Evolutionary conservation across 2,888 invertebrate species (phyloP), one percentile per base, ranked within the genome.

Genomic region (Exephanes ischioxanthus): DNA sequence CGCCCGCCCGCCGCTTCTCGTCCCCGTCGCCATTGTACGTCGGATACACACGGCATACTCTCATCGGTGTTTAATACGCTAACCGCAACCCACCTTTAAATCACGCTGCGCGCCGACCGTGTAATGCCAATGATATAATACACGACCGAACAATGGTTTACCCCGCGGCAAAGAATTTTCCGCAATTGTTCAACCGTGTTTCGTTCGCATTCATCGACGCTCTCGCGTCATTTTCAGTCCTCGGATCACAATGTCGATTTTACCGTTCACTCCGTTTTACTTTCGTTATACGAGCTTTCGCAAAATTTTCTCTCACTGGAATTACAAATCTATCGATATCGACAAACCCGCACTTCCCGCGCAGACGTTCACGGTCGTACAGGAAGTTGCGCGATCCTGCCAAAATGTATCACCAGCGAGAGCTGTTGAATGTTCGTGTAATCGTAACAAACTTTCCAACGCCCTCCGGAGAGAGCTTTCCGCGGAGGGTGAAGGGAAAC

Each of bases 161-260:
- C 14, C 14, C 30, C 51, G n/a, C 26, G 22, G 6, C 45, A 30
- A 33, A 16, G 37, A 26, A 80, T 80, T 72, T 72, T 80, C 37
- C 63, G 51, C 55, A 33, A 41, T 51, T 41, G 51, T 66, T 66
- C 70, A 72, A 63, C 48, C 72, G 53, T 22, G 58, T 71, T 79
- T 61, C 63, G 2, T 58, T 1, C 45, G 45, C 78, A 78, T 78
- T 55, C 19, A 53, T 16, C 55, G 55, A 33, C 41, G 58, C 45
- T 73, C 61, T 45, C 58, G 16, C 61, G 26, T 19, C 26, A 75
- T 75, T 51, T 63, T 30, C 63, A 30, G 33, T 63, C 19, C 11
- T 63, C 61, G n/a, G 14, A 19, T 19, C 48, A 30, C 48, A 19
- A 63, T 75, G 48, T 41, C 63, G 16, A 75, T 51, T 19, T 63